Evolutionary conservation across 2,113 vertebrate genomes (phyloP).

Genomic region (Erythrocercus mccallii): DNA sequence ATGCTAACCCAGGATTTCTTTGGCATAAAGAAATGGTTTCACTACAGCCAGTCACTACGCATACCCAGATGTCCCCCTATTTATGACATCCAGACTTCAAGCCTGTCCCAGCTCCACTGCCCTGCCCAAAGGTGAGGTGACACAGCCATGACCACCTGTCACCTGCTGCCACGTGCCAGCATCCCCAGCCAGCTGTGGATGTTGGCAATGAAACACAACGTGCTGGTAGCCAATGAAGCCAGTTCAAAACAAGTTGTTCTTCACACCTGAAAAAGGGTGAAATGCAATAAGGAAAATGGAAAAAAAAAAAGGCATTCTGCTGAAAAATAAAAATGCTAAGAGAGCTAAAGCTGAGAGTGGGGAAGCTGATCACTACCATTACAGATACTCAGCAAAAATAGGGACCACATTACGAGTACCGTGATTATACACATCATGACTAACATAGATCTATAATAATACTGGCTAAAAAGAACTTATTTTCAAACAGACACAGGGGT

Average conservation of each 20-base stretch:
- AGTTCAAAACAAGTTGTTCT: neutral
- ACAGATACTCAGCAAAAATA: neutral
- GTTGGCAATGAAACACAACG: neutral
- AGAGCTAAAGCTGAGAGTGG: neutral
- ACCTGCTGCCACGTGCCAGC: neutral
- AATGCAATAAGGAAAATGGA: neutral
- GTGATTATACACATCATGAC: constrained; percentile 8
- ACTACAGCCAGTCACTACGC: neutral
- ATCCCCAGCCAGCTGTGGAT: neutral
- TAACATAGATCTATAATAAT: neutral
- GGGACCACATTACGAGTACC: neutral
- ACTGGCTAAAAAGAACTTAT: neutral
- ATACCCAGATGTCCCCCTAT: neutral
- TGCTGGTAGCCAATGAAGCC: neutral
- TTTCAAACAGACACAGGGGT: constrained; percentile 1
- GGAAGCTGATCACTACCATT: constrained; percentile 30
- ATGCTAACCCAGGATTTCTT: neutral
- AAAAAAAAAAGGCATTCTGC: neutral
- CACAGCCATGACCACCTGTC: neutral
- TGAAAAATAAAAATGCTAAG: neutral
- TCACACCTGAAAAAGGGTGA: neutral
- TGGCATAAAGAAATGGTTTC: neutral
- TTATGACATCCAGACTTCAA: neutral
- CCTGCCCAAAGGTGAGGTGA: neutral
- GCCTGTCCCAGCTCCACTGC: neutral